Evolutionary conservation across 2,113 vertebrate genomes (phyloP).

Genomic region (Vanacampus margaritifer): DNA sequence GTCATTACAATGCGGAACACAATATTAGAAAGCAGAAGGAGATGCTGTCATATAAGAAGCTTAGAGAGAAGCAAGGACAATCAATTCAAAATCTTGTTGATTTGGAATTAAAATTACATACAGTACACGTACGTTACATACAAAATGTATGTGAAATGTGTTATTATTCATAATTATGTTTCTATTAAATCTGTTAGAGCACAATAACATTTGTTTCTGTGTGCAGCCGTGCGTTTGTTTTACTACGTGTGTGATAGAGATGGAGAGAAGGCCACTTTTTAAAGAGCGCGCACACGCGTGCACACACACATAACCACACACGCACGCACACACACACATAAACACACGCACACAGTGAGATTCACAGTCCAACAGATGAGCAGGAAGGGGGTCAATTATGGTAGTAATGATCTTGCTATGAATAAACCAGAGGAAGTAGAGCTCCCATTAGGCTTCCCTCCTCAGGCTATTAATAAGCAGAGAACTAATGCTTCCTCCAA

Average conservation of each 20-base stretch:
- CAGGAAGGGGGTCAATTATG: constrained; percentile 54
- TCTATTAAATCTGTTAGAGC: neutral
- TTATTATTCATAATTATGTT: neutral
- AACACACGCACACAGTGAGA: constrained; percentile 1
- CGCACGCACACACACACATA: constrained; percentile 12
- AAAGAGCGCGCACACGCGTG: too few species aligned
- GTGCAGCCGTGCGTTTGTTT: neutral
- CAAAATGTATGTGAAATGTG: neutral
- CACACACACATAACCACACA: neutral
- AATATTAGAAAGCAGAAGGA: constrained; percentile 14
- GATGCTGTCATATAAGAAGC: neutral
- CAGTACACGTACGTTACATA: neutral
- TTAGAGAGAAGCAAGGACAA: neutral
- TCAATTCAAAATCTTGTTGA: neutral
- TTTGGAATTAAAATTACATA: neutral
- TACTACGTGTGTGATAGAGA: constrained; percentile 2
- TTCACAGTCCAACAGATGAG: constrained; percentile 29
- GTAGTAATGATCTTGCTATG: constrained; percentile 62
- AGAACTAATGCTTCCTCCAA: constrained; percentile 48
- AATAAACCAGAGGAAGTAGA: constrained; percentile 66
- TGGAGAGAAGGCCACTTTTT: neutral
- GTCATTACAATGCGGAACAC: constrained; percentile 8
- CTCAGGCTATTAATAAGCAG: constrained; percentile 63
- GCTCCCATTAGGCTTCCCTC: constrained; percentile 57
- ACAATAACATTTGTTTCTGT: neutral